Conservation (phyloP, 2,797 vertebrate species). For the Amblyopsis hoosieri region DNA sequence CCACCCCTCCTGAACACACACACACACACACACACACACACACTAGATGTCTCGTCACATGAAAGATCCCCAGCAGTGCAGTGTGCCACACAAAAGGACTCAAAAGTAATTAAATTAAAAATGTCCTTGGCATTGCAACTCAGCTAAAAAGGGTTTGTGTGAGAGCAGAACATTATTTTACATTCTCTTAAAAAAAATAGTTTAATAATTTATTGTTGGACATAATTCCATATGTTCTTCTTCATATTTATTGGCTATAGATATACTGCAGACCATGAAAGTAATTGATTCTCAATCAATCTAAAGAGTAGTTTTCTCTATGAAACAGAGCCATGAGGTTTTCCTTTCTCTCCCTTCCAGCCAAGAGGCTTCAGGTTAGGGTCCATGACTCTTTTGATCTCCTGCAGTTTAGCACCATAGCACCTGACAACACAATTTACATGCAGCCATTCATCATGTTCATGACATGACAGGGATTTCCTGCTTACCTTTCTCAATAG, state of each 20-base stretch:
- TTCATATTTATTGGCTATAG: too few species aligned
- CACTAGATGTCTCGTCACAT: slow-evolving; percentile 44
- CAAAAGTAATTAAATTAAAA: slow-evolving; percentile 68
- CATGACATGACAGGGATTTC: slow-evolving; percentile 38
- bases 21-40: neutral
- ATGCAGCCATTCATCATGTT: slow-evolving; percentile 45
- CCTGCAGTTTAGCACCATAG: slow-evolving; percentile 57
- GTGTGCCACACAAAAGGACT: slow-evolving; percentile 22
- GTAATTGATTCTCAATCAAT: too few species aligned
- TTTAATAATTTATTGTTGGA: neutral
- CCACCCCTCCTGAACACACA: neutral
- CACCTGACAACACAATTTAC: slow-evolving; percentile 53
- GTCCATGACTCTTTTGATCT: slow-evolving; percentile 44
- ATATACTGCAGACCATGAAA: too few species aligned
- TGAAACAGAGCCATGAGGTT: neutral
- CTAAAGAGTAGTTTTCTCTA: neutral
- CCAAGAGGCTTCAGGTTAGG: slow-evolving; percentile 31
- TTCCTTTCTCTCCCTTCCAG: slow-evolving; percentile 13
- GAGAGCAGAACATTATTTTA: too few species aligned
- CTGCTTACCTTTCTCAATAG: slow-evolving; percentile 40
- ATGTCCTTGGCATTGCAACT: slow-evolving; percentile 15
- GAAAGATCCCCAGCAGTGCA: slow-evolving; percentile 39
- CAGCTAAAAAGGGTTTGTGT: too few species aligned
- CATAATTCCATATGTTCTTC: too few species aligned
- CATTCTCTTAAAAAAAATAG: neutral